These are phyloP conservation scores for Trachythela sp. DNA, from an alignment of 64 coral and sea anemone species.

Conservation along the genomic window DNA sequence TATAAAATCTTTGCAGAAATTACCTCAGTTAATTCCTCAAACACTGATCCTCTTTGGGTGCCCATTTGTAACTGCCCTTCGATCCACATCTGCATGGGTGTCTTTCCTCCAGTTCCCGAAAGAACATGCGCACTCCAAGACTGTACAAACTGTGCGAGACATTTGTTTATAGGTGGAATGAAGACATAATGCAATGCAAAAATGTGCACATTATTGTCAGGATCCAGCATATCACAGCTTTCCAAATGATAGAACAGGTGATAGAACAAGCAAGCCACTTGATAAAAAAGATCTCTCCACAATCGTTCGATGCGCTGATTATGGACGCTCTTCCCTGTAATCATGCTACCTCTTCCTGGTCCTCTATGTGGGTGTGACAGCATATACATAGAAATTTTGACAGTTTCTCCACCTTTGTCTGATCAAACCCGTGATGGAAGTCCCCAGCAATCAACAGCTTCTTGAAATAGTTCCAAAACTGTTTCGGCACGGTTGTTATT, in stretches of 20 bases:
- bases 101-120: background rate
- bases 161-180: background rate
- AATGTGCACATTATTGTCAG: background rate
- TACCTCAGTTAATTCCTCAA: slow-evolving; percentile 7
- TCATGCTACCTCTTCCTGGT: too few relatives aligned
- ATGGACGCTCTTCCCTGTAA: too few relatives aligned
- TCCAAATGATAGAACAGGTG: background rate
- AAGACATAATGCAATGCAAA: slow-evolving; percentile 11
- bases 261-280: background rate
- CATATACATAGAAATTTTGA: too few relatives aligned
- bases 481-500: too few relatives aligned
- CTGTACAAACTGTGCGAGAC: background rate
- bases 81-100: background rate
- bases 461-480: too few relatives aligned
- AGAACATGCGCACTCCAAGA: background rate
- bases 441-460: too few relatives aligned
- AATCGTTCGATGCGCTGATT: too few relatives aligned
- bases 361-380: too few relatives aligned
- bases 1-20: background rate
- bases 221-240: background rate
- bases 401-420: too few relatives aligned
- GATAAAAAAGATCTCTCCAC: slow-evolving; percentile 12
- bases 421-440: too few relatives aligned
- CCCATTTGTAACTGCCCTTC: background rate
- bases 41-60: background rate